Percentiles rank a stretch among this genome's conserved stretches.
Conservation (phyloP, 1,140 invertebrate genomes). For the Papilio glaucus region DNA sequence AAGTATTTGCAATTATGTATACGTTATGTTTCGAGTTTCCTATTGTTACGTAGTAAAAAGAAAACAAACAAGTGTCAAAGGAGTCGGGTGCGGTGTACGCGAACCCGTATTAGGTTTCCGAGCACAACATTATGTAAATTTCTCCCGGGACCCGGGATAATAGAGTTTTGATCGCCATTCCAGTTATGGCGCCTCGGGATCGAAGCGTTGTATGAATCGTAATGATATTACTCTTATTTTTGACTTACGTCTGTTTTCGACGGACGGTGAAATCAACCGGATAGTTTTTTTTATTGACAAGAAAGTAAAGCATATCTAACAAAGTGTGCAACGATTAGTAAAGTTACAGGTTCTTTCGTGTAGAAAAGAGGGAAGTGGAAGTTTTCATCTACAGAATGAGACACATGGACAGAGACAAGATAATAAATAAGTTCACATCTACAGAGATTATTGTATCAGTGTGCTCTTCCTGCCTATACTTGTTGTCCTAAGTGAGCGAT, state of each 20-base stretch:
- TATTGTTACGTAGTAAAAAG: not conserved
- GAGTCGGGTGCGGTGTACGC: not conserved
- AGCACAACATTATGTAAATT: conserved; percentile 53
- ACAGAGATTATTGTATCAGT: too few relatives aligned
- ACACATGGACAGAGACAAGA: too few relatives aligned
- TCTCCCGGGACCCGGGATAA: conserved; percentile 48
- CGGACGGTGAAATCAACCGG: not conserved
- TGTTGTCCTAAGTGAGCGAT: too few relatives aligned
- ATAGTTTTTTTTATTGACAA: not conserved
- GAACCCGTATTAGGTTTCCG: conserved; percentile 40
- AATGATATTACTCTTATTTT: conserved; percentile 42
- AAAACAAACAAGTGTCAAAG: conserved; percentile 29
- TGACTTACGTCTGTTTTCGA: not conserved
- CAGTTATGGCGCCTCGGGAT: not conserved
- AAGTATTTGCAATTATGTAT: too few relatives aligned
- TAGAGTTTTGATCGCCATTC: conserved; percentile 54
- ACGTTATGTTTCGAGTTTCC: too few relatives aligned
- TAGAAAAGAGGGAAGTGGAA: too few relatives aligned
- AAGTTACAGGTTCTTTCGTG: too few relatives aligned
- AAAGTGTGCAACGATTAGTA: too few relatives aligned
- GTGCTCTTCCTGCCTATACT: too few relatives aligned
- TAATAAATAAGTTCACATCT: too few relatives aligned
- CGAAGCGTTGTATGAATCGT: conserved; percentile 32
- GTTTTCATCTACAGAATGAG: too few relatives aligned
- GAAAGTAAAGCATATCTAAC: not conserved